Evolutionary conservation across 2,113 vertebrate genomes (phyloP).

Genomic region (Dryoscopus gambensis): DNA sequence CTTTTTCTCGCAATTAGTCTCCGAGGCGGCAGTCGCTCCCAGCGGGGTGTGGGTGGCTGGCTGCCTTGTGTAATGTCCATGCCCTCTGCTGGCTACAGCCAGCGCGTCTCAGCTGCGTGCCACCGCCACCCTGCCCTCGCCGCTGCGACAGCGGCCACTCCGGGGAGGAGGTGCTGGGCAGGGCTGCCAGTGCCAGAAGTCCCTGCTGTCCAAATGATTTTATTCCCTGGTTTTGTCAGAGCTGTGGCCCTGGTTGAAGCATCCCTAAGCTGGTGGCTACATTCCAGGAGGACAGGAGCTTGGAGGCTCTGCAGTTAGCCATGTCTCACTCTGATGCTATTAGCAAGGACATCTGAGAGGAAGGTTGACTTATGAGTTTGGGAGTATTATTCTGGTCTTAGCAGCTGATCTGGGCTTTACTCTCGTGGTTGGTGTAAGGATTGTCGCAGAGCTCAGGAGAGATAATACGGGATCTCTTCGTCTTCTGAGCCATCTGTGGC

Average conservation of each 20-base stretch:
- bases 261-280: not conserved
- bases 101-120: constrained; percentile 6
- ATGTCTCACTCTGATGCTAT: not conserved
- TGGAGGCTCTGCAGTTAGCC: not conserved
- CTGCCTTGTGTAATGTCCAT: constrained; percentile 51
- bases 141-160: not conserved
- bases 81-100: constrained; percentile 70
- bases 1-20: not conserved
- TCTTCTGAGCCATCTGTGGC: not conserved
- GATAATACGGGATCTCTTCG: not conserved
- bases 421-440: not conserved
- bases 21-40: not conserved
- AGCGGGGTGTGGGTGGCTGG: not conserved
- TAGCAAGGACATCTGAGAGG: not conserved
- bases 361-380: not conserved
- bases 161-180: not conserved
- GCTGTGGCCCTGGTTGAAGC: not conserved
- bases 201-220: not conserved
- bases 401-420: not conserved
- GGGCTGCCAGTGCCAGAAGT: not conserved
- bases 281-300: not conserved
- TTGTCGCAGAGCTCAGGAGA: not conserved
- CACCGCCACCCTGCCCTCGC: not conserved
- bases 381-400: not conserved
- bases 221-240: not conserved